Conservation (phyloP, 37 sponge, comb jelly and placozoan genomes). For the Geodia barretti region DNA sequence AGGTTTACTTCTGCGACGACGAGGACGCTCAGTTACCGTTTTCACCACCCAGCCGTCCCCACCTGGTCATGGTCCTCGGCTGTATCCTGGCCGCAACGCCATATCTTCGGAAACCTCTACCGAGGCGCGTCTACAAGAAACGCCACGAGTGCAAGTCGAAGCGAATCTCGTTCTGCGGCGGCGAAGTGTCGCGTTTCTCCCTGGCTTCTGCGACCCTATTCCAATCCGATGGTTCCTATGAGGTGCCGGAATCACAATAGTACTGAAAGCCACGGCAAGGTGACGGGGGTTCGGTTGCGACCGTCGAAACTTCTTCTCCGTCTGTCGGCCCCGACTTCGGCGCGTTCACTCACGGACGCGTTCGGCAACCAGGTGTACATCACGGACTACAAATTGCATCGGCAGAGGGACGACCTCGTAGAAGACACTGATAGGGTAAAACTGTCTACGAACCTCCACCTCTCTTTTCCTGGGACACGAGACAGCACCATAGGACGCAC, state of each 20-base stretch:
- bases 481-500: not conserved
- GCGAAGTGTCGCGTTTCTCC: not conserved
- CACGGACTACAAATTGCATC: slow-evolving; percentile 24
- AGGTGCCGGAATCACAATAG: slow-evolving; percentile 29
- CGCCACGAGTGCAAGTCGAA: not conserved
- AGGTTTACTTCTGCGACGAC: slow-evolving; percentile 74
- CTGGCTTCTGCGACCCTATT: not conserved
- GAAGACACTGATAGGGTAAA: not conserved
- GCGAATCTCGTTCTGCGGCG: not conserved
- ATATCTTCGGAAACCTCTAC: not conserved
- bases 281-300: slow-evolving; percentile 50
- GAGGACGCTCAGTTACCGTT: slow-evolving; percentile 44
- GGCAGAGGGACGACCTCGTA: not conserved
- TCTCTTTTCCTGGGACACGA: slow-evolving; percentile 75
- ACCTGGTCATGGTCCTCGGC: slow-evolving; percentile 3
- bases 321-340: slow-evolving; percentile 68
- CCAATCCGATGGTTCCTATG: slow-evolving; percentile 30
- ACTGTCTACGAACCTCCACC: not conserved
- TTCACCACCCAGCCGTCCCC: slow-evolving; percentile 20
- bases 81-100: not conserved
- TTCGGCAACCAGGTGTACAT: slow-evolving; percentile 46
- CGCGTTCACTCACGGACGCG: slow-evolving; percentile 49
- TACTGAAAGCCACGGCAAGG: slow-evolving; percentile 53
- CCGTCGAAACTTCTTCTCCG: slow-evolving; percentile 62
- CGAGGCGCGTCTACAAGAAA: not conserved